phyloP scores from a whole-genome alignment of 2,113 vertebrate genomes.

The Capricornis sumatraensis region DNA sequence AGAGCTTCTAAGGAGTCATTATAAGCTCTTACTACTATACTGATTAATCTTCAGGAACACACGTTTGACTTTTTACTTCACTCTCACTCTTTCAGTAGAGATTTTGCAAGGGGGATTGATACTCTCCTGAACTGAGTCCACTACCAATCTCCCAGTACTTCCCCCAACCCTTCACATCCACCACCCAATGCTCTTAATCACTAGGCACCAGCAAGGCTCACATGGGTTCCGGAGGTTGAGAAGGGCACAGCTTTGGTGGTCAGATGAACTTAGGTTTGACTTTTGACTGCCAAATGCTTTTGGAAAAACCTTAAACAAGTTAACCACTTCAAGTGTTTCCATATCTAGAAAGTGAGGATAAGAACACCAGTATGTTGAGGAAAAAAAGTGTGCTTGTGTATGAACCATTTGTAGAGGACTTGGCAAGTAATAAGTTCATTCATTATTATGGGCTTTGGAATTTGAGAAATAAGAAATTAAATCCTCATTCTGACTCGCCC shows the following conservation, averaged over 20 bases:
- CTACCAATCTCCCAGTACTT: neutral
- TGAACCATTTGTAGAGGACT: neutral
- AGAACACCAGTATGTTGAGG: neutral
- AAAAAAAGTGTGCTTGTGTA: rapidly evolving
- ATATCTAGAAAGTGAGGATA: neutral
- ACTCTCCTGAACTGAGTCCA: neutral
- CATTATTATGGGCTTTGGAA: neutral
- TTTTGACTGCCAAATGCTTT: neutral
- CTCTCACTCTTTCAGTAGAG: neutral
- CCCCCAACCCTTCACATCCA: rapidly evolving
- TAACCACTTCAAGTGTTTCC: neutral
- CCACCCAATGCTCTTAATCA: neutral
- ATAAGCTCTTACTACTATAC: neutral
- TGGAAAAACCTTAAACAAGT: neutral
- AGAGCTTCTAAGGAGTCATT: neutral
- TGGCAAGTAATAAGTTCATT: neutral
- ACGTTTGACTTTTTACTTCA: neutral
- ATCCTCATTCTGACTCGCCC: neutral
- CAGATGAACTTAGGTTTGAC: neutral
- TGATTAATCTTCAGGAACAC: neutral
- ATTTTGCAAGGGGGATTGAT: neutral
- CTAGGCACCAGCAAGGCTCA: neutral
- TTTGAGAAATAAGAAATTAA: neutral
- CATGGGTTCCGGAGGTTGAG: neutral
- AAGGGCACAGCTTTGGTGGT: neutral